Evolutionary conservation across 2,888 invertebrate species (phyloP).

Genomic region (Callyntrura guangdongensis): DNA sequence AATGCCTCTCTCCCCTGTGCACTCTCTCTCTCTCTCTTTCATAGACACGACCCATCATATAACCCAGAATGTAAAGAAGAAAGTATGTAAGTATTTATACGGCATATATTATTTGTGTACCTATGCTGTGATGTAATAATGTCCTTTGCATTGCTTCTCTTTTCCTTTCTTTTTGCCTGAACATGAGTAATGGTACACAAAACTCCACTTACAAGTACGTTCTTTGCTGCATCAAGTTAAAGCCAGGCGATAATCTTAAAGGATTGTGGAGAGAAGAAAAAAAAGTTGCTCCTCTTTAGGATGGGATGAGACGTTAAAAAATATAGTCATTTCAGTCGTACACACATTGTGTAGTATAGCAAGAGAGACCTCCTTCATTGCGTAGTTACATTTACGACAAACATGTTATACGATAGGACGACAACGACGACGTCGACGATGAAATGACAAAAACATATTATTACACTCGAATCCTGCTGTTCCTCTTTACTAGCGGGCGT

Average conservation of each 20-base stretch:
- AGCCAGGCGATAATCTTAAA: conserved; percentile 47
- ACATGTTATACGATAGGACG: conserved; percentile 40
- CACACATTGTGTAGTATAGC: not conserved
- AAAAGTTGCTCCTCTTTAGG: conserved; percentile 12
- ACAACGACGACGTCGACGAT: conserved; percentile 1
- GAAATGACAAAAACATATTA: conserved; percentile 58
- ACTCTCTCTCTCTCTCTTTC: not conserved
- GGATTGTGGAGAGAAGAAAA: conserved; percentile 28
- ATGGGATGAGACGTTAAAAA: conserved; percentile 22
- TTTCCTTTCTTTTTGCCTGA: not conserved
- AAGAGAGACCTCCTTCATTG: not conserved
- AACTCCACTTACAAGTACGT: conserved; percentile 41
- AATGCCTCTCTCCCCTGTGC: conserved; percentile 34
- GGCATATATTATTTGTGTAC: not conserved
- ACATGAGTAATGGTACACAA: conserved; percentile 62
- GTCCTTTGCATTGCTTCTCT: conserved; percentile 49
- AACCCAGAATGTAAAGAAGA: not conserved
- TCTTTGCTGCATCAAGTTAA: conserved; percentile 43
- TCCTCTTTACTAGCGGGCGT: not conserved
- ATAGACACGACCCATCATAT: conserved; percentile 30
- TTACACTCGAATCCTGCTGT: conserved; percentile 4
- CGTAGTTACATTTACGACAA: not conserved
- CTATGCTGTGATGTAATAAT: conserved; percentile 8
- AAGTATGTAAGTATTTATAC: conserved; percentile 26
- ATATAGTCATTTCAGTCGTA: conserved; percentile 29